A percentile compares a stretch with the other conserved stretches of the same genome.
phyloP scores from a whole-genome alignment of 2,888 invertebrate species.

The Unio delphinus region DNA sequence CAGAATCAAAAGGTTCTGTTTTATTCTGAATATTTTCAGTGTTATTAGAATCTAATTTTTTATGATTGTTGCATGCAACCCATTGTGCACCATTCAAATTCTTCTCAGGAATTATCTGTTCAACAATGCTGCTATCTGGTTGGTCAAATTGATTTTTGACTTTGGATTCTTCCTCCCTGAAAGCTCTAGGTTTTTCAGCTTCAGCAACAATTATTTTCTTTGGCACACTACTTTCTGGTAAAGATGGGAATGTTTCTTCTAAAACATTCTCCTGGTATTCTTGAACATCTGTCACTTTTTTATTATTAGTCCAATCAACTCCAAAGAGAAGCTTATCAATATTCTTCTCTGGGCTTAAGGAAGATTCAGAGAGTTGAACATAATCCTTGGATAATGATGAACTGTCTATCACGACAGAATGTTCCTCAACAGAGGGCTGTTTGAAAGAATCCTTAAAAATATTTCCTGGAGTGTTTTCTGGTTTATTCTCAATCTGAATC shows the following conservation, averaged over 20 bases:
- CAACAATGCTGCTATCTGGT: constrained; percentile 2
- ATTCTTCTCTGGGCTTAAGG: too few relatives aligned
- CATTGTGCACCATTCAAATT: too few relatives aligned
- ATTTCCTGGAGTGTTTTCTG: too few relatives aligned
- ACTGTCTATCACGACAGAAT: constrained; percentile 1
- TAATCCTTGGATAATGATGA: too few relatives aligned
- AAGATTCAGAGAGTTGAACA: too few relatives aligned
- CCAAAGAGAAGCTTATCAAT: too few relatives aligned
- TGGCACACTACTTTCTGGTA: constrained; percentile 1
- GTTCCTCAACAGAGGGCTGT: constrained; percentile 14
- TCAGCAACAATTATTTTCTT: constrained; percentile 2
- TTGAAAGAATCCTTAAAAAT: too few relatives aligned
- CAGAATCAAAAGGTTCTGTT: background rate
- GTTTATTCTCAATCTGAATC: background rate
- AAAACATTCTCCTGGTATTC: background rate
- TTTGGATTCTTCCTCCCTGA: constrained; percentile 3
- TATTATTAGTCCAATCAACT: too few relatives aligned
- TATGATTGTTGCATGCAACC: background rate
- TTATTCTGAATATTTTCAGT: constrained; percentile 1
- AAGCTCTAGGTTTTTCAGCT: constrained; percentile 2
- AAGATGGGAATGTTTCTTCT: background rate
- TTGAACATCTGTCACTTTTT: too few relatives aligned
- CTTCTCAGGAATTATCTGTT: background rate
- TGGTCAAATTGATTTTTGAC: constrained; percentile 3
- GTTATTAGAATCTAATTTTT: background rate